Conservation (phyloP, 2,113 vertebrate genomes). For the Anser cygnoides region DNA sequence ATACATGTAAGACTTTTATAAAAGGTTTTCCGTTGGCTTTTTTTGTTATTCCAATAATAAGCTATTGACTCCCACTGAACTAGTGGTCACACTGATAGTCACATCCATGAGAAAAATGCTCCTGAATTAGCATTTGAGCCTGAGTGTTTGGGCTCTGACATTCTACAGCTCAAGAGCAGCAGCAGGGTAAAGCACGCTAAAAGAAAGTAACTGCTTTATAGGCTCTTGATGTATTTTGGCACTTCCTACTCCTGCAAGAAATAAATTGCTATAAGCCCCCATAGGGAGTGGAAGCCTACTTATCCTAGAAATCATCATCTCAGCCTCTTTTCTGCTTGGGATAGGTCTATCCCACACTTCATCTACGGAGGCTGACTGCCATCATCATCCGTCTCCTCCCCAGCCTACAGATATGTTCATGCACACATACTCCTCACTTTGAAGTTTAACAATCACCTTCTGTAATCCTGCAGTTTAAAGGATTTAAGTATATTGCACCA, state of each 20-base stretch:
- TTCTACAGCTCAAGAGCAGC: background rate
- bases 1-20: background rate
- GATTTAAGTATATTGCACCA: background rate
- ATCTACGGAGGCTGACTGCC: background rate
- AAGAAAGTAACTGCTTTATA: background rate
- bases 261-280: background rate
- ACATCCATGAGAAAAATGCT: background rate
- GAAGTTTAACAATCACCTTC: background rate
- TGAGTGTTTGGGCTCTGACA: background rate
- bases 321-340: background rate
- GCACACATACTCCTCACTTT: background rate
- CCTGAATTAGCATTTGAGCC: background rate
- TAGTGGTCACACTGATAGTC: background rate
- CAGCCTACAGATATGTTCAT: background rate
- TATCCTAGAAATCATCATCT: background rate
- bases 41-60: background rate
- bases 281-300: fast-evolving
- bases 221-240: background rate
- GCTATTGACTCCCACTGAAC: background rate
- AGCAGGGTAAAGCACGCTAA: background rate
- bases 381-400: background rate
- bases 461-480: background rate
- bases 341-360: background rate
- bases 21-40: background rate
- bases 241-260: background rate